These are phyloP conservation scores for Xenopus tropicalis DNA, from an alignment of 2,113 vertebrate species.

Conservation along the genomic window UCB_Xtro_10.0 CM004445.2:29362501-29363000, in stretches of 20 bases:
- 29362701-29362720: not conserved
- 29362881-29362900: too few relatives aligned
- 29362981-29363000: not conserved
- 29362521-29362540: too few relatives aligned
- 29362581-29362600: too few relatives aligned
- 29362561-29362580: too few relatives aligned
- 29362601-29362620: too few relatives aligned
- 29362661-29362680: not conserved
- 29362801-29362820: slow-evolving; percentile 21
- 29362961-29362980: too few relatives aligned
- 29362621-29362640: too few relatives aligned
- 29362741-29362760: not conserved
- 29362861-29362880: slow-evolving; percentile 19
- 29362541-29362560: too few relatives aligned
- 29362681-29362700: not conserved
- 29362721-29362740: slow-evolving; percentile 1
- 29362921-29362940: too few relatives aligned
- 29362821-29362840: slow-evolving; percentile 20
- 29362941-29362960: too few relatives aligned
- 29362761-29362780: slow-evolving; percentile 1
- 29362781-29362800: slow-evolving; percentile 23
- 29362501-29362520: too few relatives aligned
- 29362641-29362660: not conserved
- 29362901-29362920: too few relatives aligned
- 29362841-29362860: slow-evolving; percentile 22